Evolutionary conservation across 2,113 vertebrate species (phyloP).

Genomic region (Thunnus maccoyii): DNA sequence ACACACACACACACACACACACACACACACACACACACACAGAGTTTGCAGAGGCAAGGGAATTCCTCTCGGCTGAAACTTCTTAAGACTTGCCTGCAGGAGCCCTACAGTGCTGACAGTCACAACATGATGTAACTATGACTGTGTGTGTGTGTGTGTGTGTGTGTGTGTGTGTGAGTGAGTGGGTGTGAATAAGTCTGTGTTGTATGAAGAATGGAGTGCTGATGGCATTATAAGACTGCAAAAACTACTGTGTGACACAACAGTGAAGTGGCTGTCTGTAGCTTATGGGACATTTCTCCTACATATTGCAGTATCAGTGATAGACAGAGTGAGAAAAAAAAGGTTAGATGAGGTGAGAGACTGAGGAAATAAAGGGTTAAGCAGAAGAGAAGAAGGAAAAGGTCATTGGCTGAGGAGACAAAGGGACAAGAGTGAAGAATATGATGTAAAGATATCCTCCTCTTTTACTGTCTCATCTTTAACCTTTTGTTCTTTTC

Average conservation of each 20-base stretch:
- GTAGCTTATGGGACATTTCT: not conserved
- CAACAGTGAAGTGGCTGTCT: constrained; percentile 10
- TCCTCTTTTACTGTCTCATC: too few species aligned
- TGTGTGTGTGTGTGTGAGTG: constrained; percentile 13
- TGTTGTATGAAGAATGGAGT: constrained; percentile 1
- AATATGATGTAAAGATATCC: too few species aligned
- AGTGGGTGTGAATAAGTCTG: not conserved
- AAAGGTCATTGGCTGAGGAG: too few species aligned
- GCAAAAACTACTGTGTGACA: not conserved
- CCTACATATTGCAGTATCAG: not conserved
- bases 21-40: not conserved
- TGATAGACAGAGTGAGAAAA: not conserved
- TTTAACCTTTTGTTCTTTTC: too few species aligned
- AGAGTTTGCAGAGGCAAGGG: too few species aligned
- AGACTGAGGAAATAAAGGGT: too few species aligned
- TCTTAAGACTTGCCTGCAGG: too few species aligned
- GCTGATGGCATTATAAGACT: constrained; percentile 1
- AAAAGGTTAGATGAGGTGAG: too few species aligned
- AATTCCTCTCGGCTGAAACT: too few species aligned
- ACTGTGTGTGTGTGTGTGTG: not conserved
- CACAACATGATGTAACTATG: constrained; percentile 27
- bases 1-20: not conserved
- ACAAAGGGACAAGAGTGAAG: too few species aligned
- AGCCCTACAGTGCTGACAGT: not conserved
- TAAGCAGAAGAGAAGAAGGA: too few species aligned